These are phyloP conservation scores for Meloidogyne floridensis DNA, from an alignment of 1,140 invertebrate genomes.

Conservation along the genomic window DNA sequence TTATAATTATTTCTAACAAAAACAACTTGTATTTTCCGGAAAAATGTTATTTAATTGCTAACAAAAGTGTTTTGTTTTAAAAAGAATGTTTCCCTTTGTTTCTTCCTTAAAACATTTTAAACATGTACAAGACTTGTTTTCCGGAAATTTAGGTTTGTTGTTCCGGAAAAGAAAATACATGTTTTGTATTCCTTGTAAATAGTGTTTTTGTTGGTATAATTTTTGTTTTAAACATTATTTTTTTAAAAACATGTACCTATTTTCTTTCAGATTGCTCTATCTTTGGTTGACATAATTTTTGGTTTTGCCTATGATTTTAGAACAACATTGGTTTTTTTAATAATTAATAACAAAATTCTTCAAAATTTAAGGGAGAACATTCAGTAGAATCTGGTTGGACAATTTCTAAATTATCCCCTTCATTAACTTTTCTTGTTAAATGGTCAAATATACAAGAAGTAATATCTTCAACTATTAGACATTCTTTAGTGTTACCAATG, in stretches of 20 bases:
- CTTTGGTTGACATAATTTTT: slow-evolving; percentile 81
- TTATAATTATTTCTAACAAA: too few relatives aligned
- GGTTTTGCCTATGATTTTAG: slow-evolving; percentile 80
- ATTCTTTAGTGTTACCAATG: slow-evolving; percentile 79
- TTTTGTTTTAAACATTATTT: too few relatives aligned
- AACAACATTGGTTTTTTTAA: slow-evolving; percentile 69
- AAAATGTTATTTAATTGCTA: not conserved
- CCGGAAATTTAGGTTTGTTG: too few relatives aligned
- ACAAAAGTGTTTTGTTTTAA: too few relatives aligned
- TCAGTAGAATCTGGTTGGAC: slow-evolving; percentile 82
- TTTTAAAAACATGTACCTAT: not conserved
- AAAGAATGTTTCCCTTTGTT: too few relatives aligned
- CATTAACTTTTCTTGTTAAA: slow-evolving; percentile 77
- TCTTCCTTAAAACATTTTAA: too few relatives aligned
- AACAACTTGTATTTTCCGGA: not conserved
- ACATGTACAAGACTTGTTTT: too few relatives aligned
- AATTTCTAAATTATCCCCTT: slow-evolving; percentile 80
- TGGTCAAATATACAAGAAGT: slow-evolving; percentile 69
- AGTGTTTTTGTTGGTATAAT: too few relatives aligned
- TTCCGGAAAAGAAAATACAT: too few relatives aligned
- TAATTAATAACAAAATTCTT: not conserved
- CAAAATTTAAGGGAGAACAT: slow-evolving; percentile 72
- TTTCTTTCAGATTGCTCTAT: slow-evolving; percentile 68
- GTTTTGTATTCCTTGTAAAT: too few relatives aligned
- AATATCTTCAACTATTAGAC: slow-evolving; percentile 73